Percentiles rank a stretch among this genome's conserved stretches.
phyloP scores from a whole-genome alignment of 2,797 vertebrate species.

The Atherinosoma microstoma region DNA sequence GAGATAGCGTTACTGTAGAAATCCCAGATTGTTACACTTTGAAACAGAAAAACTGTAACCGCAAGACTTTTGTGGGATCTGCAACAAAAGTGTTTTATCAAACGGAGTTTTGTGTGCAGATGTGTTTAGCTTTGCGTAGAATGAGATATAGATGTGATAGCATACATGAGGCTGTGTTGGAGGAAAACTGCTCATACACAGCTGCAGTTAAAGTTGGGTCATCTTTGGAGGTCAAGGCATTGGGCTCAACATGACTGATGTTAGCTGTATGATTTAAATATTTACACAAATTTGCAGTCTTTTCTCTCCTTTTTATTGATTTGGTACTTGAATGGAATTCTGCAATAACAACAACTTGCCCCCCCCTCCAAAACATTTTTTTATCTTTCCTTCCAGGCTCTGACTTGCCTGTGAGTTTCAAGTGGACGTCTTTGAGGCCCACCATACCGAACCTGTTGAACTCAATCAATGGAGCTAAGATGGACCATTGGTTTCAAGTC shows the following conservation, averaged over 20 bases:
- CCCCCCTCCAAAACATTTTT: not conserved
- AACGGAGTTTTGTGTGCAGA: conserved; percentile 45
- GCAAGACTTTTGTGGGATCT: conserved; percentile 64
- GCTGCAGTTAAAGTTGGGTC: conserved; percentile 25
- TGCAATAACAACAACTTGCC: conserved; percentile 3
- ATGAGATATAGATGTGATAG: conserved; percentile 39
- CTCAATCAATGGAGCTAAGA: conserved; percentile 74
- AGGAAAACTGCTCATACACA: conserved; percentile 31
- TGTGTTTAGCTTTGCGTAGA: conserved; percentile 65
- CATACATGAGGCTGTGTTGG: conserved; percentile 30
- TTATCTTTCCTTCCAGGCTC: conserved; percentile 2
- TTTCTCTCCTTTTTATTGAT: conserved; percentile 6
- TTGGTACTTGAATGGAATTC: conserved; percentile 21
- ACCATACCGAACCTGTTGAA: conserved; percentile 65
- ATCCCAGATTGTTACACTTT: conserved; percentile 65
- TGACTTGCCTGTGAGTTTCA: conserved; percentile 36
- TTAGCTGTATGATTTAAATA: not conserved
- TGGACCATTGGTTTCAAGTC: conserved; percentile 69
- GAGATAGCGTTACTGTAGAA: conserved; percentile 56
- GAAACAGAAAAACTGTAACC: conserved; percentile 71
- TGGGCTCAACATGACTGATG: conserved; percentile 13
- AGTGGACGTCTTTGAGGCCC: conserved; percentile 31
- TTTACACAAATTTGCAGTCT: not conserved
- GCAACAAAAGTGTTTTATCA: conserved; percentile 48
- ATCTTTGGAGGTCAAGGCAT: conserved; percentile 32